These are phyloP conservation scores for Micrasema longulum DNA, from an alignment of 1,140 invertebrate species.

Conservation along the genomic window DNA sequence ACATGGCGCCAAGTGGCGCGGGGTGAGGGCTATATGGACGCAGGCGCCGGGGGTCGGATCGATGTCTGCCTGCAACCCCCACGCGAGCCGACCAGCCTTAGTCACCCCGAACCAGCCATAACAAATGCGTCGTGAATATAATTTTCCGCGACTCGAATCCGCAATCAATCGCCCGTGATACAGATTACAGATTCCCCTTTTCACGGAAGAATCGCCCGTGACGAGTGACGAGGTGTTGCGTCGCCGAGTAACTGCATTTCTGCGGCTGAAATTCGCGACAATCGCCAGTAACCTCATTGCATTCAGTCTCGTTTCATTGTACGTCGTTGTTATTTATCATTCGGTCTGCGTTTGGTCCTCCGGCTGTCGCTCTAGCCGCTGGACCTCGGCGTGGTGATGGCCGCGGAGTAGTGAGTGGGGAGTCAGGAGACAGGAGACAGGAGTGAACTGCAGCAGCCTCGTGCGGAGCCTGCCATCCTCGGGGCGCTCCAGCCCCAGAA, in stretches of 20 bases:
- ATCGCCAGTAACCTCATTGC: constrained; percentile 13
- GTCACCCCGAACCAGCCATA: constrained; percentile 30
- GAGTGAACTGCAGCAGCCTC: background rate
- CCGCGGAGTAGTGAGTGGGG: constrained; percentile 33
- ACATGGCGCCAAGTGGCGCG: constrained; percentile 24
- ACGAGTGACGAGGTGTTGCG: constrained; percentile 3
- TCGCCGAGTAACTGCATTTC: constrained; percentile 15
- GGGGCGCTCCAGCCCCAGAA: constrained; percentile 11
- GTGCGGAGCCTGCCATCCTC: background rate
- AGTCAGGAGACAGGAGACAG: background rate
- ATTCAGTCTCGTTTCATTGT: background rate
- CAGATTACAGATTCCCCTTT: background rate
- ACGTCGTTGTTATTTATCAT: background rate
- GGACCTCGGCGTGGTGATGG: constrained; percentile 1
- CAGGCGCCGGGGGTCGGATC: constrained; percentile 35
- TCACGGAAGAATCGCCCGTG: background rate
- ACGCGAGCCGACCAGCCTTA: background rate
- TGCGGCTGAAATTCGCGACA: constrained; percentile 5
- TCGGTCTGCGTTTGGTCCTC: background rate
- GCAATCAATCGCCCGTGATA: background rate
- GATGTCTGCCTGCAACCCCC: constrained; percentile 34
- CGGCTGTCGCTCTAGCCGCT: background rate
- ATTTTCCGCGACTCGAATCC: background rate
- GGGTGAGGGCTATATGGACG: background rate
- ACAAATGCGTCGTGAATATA: constrained; percentile 41